Conservation (phyloP, 1,140 invertebrate genomes). For the Ganaspis sp. region DNA sequence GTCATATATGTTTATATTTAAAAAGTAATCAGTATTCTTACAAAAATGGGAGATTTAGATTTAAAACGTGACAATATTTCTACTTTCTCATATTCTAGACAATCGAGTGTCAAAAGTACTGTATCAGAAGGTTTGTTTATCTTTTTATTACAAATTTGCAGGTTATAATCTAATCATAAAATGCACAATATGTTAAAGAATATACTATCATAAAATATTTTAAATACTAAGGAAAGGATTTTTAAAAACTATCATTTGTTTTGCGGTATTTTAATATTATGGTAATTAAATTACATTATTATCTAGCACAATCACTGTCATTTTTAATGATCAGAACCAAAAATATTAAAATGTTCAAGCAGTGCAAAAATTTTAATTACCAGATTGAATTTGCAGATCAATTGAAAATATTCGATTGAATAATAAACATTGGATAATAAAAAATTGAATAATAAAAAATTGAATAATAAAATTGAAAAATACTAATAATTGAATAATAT, state of each 20-base stretch:
- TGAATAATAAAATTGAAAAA: background rate
- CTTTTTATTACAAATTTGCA: slow-evolving; percentile 35
- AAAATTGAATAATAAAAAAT: slow-evolving; percentile 22
- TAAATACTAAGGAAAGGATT: background rate
- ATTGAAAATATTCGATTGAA: too few relatives aligned
- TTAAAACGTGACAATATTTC: slow-evolving; percentile 40
- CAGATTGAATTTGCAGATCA: too few relatives aligned
- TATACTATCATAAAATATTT: too few relatives aligned
- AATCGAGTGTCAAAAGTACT: slow-evolving; percentile 47
- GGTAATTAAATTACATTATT: too few relatives aligned
- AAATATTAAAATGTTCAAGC: too few relatives aligned
- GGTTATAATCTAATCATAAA: slow-evolving; percentile 37
- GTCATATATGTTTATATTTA: background rate
- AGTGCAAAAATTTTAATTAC: too few relatives aligned
- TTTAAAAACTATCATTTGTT: too few relatives aligned
- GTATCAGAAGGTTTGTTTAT: slow-evolving; percentile 46
- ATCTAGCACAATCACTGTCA: too few relatives aligned
- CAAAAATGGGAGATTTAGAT: slow-evolving; percentile 24
- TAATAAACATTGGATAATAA: too few relatives aligned
- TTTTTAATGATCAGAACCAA: too few relatives aligned
- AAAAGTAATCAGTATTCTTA: background rate
- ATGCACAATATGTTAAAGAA: slow-evolving; percentile 42
- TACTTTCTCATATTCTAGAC: slow-evolving; percentile 55
- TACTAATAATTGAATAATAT: background rate
- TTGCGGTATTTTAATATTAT: too few relatives aligned